Base-by-base conservation (phyloP, 2,797 vertebrate species). In the Dipus sagitta region DNA sequence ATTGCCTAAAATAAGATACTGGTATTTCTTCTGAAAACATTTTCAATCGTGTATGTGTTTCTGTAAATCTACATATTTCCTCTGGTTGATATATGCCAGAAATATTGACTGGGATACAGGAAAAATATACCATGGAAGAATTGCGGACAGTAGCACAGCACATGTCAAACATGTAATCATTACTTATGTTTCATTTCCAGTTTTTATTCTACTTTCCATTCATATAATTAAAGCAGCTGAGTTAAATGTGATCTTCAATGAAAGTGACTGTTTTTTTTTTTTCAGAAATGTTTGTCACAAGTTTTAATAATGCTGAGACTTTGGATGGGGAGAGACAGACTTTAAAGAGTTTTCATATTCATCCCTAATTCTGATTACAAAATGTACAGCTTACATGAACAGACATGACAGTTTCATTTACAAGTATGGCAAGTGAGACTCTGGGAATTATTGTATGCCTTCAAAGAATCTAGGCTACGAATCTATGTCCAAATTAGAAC, bases 1-100 rank as follows among this genome's bases (percentile, higher is more conserved):
- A 74, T 88, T 76, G 77, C 62, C 76, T 83, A 62, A 95, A 95
- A 78, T 75, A 72, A 77, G 28, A 34, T 28, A 81, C 47, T 54
- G 7, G 32, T 47, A 10, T 65, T 88, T 83, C 23, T 13, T 86
- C 91, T 26, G 23, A 65, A 91, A 87, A 78, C 42, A 60, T n/a
- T 90, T 93, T 70, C 34, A 12, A 18, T 1, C 17, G 14, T 52
- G 28, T 52, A 5, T 65, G 6, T 67, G 2, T 42, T 34, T 86
- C 11, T 28, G 21, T 17, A 68, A 30, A 82, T 86, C 65, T 42
- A 23, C 18, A 75, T 4, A 24, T 17, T 80, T 86, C 6, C 60
- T 83, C 88, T 86, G 86, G 26, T 26, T 77, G 74, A 9, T 34
- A 65, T 30, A 54, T 28, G 74, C 82, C 42, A 2, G 18, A 70